Base-by-base conservation (phyloP, 2,888 invertebrate genomes). In the Dicranocentrus wangi region DNA sequence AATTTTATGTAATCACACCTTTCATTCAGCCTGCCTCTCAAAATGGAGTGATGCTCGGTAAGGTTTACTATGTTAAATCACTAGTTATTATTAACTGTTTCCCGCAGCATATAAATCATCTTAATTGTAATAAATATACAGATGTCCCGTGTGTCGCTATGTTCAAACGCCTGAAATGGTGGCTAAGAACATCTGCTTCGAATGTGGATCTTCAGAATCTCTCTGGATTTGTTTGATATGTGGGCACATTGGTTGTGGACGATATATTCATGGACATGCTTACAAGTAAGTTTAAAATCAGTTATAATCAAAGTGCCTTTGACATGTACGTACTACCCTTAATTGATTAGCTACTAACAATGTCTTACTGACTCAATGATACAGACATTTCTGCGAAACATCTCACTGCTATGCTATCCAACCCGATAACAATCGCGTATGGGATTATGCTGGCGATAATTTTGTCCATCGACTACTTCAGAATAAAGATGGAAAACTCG, bases 161-260 rank as follows among this genome's bases (percentile, higher is more conserved):
- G 93, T 93, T 80, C 95, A 95, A 90, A 94, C 94, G 0, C 95
- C 95, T 5, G 95, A 95, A 89, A 91, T 93, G 39, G 91, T 92
- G 25, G 92, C 91, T 1, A 92, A 92, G 84, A 93, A 93, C 84
- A 89, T 90, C 75, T 95, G 95, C 88, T 91, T 91, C 87, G 91
- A 92, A 87, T 95, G 94, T 89, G 91, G 91, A 82, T 89, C 88
- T 63, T 88, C 93, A 0, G 95, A 96, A 87, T 93, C 97, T 72
- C 90, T 99, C 2, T 99, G 99, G 99, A 99, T 99, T 87, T 99
- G 99, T 88, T 91, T 99, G 71, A 97, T 99, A 83, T 99, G 99
- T 89, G 99, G 99, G 0, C 95, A 99, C 88, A 94, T 99, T 13
- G 99, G 99, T 27, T 99, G 99, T 89, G 99, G 99, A 2, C 92